Evolutionary conservation across 2,888 invertebrate species (phyloP).

Genomic region (Pristionchus japonicus): DNA sequence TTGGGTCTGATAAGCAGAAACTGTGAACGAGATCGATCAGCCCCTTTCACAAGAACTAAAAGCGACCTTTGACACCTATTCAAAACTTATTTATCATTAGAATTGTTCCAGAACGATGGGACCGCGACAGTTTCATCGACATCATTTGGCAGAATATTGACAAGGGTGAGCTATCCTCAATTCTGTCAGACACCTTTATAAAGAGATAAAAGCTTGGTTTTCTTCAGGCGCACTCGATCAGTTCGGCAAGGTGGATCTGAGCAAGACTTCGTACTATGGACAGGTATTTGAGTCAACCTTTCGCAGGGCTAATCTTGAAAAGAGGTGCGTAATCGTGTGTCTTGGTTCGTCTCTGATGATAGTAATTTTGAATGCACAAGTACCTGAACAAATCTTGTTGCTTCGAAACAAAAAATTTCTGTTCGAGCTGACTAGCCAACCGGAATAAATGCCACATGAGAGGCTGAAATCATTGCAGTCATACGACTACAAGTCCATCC

Average conservation of each 20-base stretch:
- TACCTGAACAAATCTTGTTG: background rate
- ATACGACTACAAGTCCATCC: slow-evolving; percentile 75
- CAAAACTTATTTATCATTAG: background rate
- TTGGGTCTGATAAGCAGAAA: too few species aligned
- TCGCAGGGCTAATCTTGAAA: too few species aligned
- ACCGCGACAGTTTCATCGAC: slow-evolving; percentile 74
- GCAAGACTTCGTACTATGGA: slow-evolving; percentile 75
- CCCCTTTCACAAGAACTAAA: too few species aligned
- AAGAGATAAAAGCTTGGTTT: background rate
- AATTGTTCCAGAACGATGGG: slow-evolving; percentile 69
- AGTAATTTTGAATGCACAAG: background rate
- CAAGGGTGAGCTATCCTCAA: slow-evolving; percentile 57
- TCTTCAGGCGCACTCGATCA: slow-evolving; percentile 73
- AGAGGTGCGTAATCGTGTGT: too few species aligned
- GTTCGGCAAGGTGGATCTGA: slow-evolving; percentile 75
- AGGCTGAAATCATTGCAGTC: slow-evolving; percentile 48
- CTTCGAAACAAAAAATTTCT: too few species aligned
- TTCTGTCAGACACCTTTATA: too few species aligned
- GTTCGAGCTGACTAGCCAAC: too few species aligned
- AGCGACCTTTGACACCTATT: background rate
- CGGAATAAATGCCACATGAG: too few species aligned
- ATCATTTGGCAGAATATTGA: slow-evolving; percentile 76
- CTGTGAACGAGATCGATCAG: background rate
- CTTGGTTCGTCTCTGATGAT: too few species aligned
- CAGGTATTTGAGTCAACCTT: slow-evolving; percentile 50